Percentiles rank a stretch among this genome's conserved stretches.
Conservation (phyloP, 2,113 vertebrate species). For the Chaenogobius annularis region DNA sequence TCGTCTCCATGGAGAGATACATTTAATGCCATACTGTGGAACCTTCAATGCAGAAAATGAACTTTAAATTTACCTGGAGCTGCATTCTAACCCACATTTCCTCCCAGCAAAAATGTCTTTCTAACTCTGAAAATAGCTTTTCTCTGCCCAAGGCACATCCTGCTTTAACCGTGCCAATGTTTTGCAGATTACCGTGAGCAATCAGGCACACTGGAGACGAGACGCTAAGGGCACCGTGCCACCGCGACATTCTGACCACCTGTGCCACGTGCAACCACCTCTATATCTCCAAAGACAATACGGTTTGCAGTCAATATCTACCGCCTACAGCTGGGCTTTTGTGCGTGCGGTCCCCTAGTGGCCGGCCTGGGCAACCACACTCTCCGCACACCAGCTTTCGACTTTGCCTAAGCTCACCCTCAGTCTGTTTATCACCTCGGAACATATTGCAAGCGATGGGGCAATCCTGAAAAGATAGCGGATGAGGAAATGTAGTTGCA, state of each 20-base stretch:
- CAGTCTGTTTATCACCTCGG: conserved; percentile 70
- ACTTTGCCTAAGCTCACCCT: conserved; percentile 57
- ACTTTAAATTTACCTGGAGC: neutral
- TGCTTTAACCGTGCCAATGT: conserved; percentile 26
- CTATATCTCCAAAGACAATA: conserved; percentile 57
- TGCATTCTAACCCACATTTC: neutral
- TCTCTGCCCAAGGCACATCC: conserved; percentile 31
- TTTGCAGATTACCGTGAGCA: conserved; percentile 44
- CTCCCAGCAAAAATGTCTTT: neutral
- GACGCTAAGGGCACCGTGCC: conserved; percentile 30
- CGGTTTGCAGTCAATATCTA: conserved; percentile 36
- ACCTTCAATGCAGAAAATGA: too few species aligned
- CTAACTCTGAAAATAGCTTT: conserved; percentile 17
- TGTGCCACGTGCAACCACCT: conserved; percentile 37
- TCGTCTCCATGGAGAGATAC: too few species aligned
- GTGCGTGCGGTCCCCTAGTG: conserved; percentile 60
- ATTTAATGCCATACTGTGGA: too few species aligned
- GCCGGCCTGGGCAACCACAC: conserved; percentile 38
- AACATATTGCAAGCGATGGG: conserved; percentile 70
- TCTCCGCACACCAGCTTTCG: conserved; percentile 15
- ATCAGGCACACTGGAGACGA: conserved; percentile 40
- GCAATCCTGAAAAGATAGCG: conserved; percentile 50
- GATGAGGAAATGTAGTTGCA: conserved; percentile 10
- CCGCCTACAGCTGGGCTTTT: conserved; percentile 66
- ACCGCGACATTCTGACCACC: conserved; percentile 59